These are phyloP conservation scores for Acrocephalus scirpaceus DNA, from an alignment of 2,797 vertebrate genomes.

Conservation along the genomic window DNA sequence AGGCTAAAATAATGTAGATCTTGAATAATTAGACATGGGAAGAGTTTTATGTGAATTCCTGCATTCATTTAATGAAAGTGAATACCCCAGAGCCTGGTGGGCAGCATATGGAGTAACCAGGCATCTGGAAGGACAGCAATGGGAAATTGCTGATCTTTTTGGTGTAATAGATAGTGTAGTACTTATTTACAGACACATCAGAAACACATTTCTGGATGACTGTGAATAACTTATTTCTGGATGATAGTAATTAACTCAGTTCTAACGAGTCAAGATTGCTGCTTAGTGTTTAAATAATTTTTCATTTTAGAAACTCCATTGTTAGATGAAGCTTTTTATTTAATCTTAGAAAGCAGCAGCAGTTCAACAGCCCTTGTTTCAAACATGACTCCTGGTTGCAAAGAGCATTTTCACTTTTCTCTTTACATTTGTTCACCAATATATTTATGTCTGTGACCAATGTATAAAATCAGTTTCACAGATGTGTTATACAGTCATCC, in stretches of 20 bases:
- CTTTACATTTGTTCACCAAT: background rate
- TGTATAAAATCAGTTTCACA: background rate
- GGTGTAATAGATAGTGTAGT: background rate
- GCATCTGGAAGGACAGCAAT: background rate
- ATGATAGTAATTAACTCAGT: constrained; percentile 63
- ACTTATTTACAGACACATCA: constrained; percentile 33
- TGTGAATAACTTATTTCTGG: constrained; percentile 49
- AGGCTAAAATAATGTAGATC: constrained; percentile 16
- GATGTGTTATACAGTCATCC: background rate
- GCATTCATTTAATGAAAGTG: constrained; percentile 16
- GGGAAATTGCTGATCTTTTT: background rate
- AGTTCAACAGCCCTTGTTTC: background rate
- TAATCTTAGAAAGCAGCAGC: background rate
- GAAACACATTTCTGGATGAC: constrained; percentile 36
- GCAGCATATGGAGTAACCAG: background rate
- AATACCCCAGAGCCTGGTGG: background rate
- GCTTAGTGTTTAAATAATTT: constrained; percentile 18
- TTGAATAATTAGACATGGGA: constrained; percentile 19
- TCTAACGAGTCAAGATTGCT: constrained; percentile 47
- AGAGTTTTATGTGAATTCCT: constrained; percentile 28
- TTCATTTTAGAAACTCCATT: background rate
- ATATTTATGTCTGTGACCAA: background rate
- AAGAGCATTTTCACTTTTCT: background rate
- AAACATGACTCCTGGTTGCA: background rate
- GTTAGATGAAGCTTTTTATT: background rate